Evolutionary conservation across 2,113 vertebrate species (phyloP).

Genomic region (Corythornis vintsioides): DNA sequence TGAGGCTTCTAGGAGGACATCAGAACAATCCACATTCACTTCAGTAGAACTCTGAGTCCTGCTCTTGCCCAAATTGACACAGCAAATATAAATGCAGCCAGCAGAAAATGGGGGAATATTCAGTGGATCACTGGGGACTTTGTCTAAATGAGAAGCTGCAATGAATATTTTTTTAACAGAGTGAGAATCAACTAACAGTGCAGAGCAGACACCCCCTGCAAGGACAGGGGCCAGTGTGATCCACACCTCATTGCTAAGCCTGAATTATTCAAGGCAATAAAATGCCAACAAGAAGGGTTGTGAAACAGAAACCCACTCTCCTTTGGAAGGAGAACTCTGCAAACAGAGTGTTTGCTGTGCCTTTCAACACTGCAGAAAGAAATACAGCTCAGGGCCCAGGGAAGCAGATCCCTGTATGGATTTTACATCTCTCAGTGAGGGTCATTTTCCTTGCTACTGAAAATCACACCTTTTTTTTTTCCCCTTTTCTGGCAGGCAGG

Average conservation of each 20-base stretch:
- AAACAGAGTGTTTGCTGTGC: background rate
- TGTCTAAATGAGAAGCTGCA: background rate
- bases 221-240: background rate
- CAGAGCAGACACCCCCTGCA: background rate
- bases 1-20: background rate
- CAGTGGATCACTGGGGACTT: background rate
- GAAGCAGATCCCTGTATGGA: background rate
- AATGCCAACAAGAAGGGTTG: background rate
- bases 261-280: background rate
- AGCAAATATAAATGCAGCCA: background rate
- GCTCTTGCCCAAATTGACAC: background rate
- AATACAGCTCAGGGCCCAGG: background rate
- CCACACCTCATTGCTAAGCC: background rate
- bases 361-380: background rate
- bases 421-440: background rate
- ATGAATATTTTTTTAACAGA: conserved; percentile 10
- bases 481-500: background rate
- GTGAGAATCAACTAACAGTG: background rate
- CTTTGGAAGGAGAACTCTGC: conserved; percentile 3
- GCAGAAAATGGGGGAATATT: background rate
- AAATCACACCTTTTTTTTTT: conserved; percentile 1
- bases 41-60: background rate
- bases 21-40: background rate
- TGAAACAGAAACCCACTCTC: background rate
- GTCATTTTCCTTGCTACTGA: conserved; percentile 36